Evolutionary conservation across 2,797 vertebrate species (phyloP).

Genomic region (Mormyrus proboscirostris): DNA sequence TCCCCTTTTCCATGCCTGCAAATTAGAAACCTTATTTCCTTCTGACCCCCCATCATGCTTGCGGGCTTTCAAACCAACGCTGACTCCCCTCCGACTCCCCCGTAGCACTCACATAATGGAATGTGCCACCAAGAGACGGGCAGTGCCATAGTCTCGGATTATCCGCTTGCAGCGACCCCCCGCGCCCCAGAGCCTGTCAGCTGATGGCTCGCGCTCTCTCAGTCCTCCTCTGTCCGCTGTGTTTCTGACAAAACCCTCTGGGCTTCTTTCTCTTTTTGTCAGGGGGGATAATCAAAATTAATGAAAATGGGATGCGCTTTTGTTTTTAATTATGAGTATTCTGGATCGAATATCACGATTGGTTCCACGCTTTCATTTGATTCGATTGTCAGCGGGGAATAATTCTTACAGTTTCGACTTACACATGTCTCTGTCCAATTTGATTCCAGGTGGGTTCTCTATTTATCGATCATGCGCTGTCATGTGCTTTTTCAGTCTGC

Average conservation of each 20-base stretch:
- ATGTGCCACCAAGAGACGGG: neutral
- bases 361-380: neutral
- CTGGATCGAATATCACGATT: neutral
- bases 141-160: neutral
- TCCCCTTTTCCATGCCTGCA: neutral
- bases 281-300: neutral
- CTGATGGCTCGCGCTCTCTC: neutral
- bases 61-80: neutral
- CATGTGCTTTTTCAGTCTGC: neutral
- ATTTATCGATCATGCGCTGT: neutral
- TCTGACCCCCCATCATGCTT: neutral
- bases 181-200: neutral
- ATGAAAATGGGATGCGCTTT: neutral
- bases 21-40: neutral
- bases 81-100: slow-evolving; percentile 21
- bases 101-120: neutral
- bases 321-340: slow-evolving; percentile 12
- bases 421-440: neutral
- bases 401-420: too few relatives aligned
- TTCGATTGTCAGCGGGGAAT: neutral
- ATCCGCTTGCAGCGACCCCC: neutral
- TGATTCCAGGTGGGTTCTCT: neutral
- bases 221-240: neutral
- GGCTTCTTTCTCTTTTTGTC: neutral
- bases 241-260: neutral